Conservation (phyloP, 2,888 invertebrate genomes). For the Zele albiditarsus region DNA sequence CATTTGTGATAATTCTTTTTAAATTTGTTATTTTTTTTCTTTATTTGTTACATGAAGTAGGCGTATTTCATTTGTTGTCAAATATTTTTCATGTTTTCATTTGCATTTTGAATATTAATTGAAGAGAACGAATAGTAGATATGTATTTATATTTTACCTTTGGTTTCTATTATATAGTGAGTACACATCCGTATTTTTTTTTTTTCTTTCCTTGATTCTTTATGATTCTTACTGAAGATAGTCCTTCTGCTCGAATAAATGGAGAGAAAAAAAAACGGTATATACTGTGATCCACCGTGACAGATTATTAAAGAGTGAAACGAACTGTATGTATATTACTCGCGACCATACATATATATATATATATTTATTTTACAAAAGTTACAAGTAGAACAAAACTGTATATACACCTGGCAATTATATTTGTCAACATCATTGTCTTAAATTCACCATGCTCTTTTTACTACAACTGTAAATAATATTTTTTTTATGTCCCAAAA, state of each 20-base stretch:
- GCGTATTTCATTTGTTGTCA: not conserved
- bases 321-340: slow-evolving; percentile 31
- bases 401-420: slow-evolving; percentile 35
- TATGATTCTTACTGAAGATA: not conserved
- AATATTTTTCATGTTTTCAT: not conserved
- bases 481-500: too few species aligned
- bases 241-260: not conserved
- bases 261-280: slow-evolving; percentile 7
- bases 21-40: not conserved
- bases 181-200: not conserved
- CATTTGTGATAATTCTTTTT: slow-evolving; percentile 16
- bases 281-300: slow-evolving; percentile 31
- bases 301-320: slow-evolving; percentile 44
- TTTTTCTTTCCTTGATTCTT: not conserved
- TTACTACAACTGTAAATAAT: not conserved
- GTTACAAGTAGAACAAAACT: slow-evolving; percentile 38
- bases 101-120: not conserved
- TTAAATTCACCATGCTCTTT: not conserved
- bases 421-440: slow-evolving; percentile 29
- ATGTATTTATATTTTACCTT: too few species aligned
- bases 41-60: not conserved
- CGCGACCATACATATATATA: not conserved
- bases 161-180: too few species aligned
- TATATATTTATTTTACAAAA: not conserved
- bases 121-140: too few species aligned